A percentile compares a stretch with the other conserved stretches of the same genome.
Evolutionary conservation across 2,888 invertebrate species (phyloP).

Genomic region (Bhutanitis thaidina): DNA sequence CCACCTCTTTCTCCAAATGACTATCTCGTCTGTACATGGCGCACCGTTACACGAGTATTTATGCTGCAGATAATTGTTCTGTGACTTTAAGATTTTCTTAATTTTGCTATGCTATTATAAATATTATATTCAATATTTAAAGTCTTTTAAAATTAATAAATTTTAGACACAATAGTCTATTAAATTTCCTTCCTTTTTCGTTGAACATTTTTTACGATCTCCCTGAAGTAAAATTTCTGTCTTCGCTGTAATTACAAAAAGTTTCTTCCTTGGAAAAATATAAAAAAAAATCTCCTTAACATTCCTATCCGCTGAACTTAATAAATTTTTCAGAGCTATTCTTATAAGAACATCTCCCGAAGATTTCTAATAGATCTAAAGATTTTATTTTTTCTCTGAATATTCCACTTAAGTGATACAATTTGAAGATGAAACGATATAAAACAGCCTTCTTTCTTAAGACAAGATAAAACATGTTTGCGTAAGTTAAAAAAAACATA

Average conservation of each 20-base stretch:
- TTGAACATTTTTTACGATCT: slow-evolving; percentile 10
- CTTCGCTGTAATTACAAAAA: slow-evolving; percentile 16
- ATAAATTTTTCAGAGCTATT: slow-evolving; percentile 12
- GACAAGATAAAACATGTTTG: no score
- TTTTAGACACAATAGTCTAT: no score
- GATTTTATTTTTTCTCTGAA: not conserved
- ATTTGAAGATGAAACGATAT: not conserved
- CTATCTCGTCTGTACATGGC: no score
- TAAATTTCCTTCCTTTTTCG: not conserved
- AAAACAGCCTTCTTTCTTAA: no score
- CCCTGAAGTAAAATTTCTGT: not conserved
- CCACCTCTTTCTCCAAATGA: no score
- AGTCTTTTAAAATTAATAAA: no score
- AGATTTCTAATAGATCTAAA: slow-evolving; percentile 1
- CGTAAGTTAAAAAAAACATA: no score
- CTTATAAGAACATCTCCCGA: slow-evolving; percentile 2
- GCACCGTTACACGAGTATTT: no score
- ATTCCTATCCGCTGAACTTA: slow-evolving; percentile 11
- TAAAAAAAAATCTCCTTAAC: slow-evolving; percentile 5
- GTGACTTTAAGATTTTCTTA: no score
- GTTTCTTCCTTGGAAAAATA: not conserved
- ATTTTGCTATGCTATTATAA: no score
- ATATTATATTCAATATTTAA: no score
- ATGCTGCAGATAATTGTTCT: no score
- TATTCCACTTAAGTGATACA: not conserved